These are phyloP conservation scores for Mionectes olivaceus DNA, from an alignment of 2,797 vertebrate genomes.

Conservation along the genomic window DNA sequence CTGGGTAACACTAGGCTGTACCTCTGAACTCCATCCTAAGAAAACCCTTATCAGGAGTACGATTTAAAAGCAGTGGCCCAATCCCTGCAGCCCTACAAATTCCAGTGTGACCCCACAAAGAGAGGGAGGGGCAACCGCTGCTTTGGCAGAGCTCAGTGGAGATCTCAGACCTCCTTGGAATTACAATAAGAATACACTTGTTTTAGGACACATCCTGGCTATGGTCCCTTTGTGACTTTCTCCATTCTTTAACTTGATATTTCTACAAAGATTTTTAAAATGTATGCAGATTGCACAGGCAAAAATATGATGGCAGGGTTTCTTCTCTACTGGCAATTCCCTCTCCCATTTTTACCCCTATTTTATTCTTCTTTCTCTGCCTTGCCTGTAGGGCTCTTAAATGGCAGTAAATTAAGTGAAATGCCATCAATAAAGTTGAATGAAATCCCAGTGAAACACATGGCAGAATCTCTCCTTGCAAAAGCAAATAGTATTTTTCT, in stretches of 20 bases:
- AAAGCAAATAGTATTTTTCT: conserved; percentile 1
- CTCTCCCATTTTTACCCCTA: conserved; percentile 20
- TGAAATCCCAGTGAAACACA: conserved; percentile 42
- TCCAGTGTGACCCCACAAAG: not conserved
- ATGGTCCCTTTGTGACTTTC: not conserved
- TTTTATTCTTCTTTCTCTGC: conserved; percentile 25
- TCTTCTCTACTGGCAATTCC: not conserved
- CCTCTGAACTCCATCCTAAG: not conserved
- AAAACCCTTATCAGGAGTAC: not conserved
- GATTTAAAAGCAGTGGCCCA: not conserved
- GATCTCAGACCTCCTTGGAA: not conserved
- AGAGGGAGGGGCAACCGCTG: not conserved
- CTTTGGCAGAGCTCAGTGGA: not conserved
- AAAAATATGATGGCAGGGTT: not conserved
- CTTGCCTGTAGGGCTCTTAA: conserved; percentile 45
- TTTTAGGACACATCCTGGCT: not conserved
- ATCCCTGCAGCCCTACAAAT: not conserved
- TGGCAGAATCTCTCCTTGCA: not conserved
- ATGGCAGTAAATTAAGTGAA: conserved; percentile 61
- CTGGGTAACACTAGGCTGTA: not conserved
- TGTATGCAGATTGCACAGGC: not conserved
- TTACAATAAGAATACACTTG: not conserved
- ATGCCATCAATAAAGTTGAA: conserved; percentile 62
- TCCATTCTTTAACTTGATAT: conserved; percentile 5
- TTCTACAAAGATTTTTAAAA: conserved; percentile 13